phyloP scores from a whole-genome alignment of 2,797 vertebrate species.

The Psittacula derbiana region DNA sequence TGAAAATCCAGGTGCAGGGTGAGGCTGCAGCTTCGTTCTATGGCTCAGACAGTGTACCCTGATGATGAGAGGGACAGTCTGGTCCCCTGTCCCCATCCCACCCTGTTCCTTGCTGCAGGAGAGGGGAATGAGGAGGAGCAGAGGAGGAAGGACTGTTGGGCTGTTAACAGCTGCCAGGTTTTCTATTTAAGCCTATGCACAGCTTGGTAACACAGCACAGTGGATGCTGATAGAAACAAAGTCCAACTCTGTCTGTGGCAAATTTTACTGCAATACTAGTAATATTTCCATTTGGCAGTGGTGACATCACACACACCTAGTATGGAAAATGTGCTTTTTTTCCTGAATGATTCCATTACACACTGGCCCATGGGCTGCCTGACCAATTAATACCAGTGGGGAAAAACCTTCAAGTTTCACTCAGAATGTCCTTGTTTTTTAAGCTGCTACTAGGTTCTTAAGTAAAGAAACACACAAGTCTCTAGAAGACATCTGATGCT shows the following conservation, averaged over 20 bases:
- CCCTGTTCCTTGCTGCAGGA: neutral
- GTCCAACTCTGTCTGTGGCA: neutral
- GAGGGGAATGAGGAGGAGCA: rapidly evolving
- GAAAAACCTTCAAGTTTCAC: neutral
- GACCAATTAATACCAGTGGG: neutral
- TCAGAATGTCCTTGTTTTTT: neutral
- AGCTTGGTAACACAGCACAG: neutral
- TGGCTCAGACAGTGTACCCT: neutral
- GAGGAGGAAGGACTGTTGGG: neutral
- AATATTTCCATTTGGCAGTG: neutral
- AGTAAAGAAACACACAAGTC: neutral
- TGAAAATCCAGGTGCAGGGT: neutral
- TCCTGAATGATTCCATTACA: neutral
- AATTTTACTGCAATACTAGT: constrained; percentile 4
- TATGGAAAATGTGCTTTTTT: neutral
- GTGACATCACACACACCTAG: neutral
- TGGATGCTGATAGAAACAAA: neutral
- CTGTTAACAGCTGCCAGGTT: neutral
- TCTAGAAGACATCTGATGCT: neutral
- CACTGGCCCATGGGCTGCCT: neutral
- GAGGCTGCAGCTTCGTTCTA: neutral
- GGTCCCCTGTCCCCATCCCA: neutral
- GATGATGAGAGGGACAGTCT: neutral
- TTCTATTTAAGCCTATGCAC: neutral
- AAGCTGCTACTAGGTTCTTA: neutral